Evolutionary conservation across 2,888 invertebrate genomes (phyloP).

Genomic region (Taphrorychus bicolor): DNA sequence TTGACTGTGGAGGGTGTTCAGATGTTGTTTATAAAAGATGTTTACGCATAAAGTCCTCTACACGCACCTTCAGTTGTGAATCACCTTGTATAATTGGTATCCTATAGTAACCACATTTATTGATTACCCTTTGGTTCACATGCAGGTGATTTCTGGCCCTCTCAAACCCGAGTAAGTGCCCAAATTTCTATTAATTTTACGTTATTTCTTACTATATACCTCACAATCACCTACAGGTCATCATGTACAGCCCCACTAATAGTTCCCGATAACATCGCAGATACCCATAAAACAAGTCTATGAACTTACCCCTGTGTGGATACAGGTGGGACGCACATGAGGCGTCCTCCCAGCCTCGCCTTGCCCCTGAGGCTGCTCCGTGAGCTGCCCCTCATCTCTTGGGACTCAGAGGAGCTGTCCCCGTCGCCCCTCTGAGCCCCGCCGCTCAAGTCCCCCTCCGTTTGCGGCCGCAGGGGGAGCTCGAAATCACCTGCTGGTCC

Average conservation of each 20-base stretch:
- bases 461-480: neutral
- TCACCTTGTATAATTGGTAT: neutral
- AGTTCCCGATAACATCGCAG: too few species aligned
- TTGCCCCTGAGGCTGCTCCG: neutral
- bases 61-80: neutral
- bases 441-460: conserved; percentile 13
- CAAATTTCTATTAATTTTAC: neutral
- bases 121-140: neutral
- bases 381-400: neutral
- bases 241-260: too few species aligned
- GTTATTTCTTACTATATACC: neutral
- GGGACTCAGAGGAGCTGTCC: conserved; percentile 14
- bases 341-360: conserved; percentile 1
- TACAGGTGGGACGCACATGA: conserved; percentile 30
- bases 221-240: neutral
- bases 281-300: neutral
- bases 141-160: neutral
- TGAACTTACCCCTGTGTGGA: conserved; percentile 23
- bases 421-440: conserved; percentile 18
- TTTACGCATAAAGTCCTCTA: neutral
- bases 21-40: too few species aligned
- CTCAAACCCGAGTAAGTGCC: neutral
- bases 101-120: neutral
- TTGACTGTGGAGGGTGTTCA: too few species aligned
- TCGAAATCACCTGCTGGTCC: conserved; percentile 5